Conservation (phyloP, 2,888 invertebrate genomes). For the Drosophila anceps region DNA sequence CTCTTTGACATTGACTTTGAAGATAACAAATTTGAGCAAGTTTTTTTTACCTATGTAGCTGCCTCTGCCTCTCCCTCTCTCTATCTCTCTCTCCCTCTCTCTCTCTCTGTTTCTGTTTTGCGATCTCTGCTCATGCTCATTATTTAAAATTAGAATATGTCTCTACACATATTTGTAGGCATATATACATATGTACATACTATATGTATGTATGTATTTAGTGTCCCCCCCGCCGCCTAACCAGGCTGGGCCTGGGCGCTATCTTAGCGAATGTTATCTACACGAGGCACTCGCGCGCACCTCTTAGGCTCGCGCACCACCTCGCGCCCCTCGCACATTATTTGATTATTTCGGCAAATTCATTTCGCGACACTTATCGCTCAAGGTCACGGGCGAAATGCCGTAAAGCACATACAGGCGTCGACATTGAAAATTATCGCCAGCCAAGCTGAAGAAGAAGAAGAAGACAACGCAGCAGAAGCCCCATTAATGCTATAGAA, state of each 20-base stretch:
- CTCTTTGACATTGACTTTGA: conserved; percentile 79
- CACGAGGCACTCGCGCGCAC: conserved; percentile 56
- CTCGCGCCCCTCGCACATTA: conserved; percentile 25
- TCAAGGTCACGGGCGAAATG: conserved; percentile 83
- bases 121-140: conserved; percentile 18
- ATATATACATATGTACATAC: conserved; percentile 15
- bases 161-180: neutral
- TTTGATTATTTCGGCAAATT: conserved; percentile 79
- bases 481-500: neutral
- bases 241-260: conserved; percentile 30
- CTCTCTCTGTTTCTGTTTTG: neutral
- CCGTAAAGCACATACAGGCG: conserved; percentile 64
- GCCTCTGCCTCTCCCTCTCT: neutral
- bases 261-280: conserved; percentile 61
- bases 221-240: conserved; percentile 1
- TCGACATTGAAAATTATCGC: conserved; percentile 78
- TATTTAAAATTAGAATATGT: conserved; percentile 64
- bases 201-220: neutral
- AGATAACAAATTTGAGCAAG: conserved; percentile 54
- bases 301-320: neutral
- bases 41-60: neutral
- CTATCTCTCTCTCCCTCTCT: neutral
- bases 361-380: conserved; percentile 80
- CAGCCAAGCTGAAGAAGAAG: conserved; percentile 16
- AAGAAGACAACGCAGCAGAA: conserved; percentile 9